phyloP scores from a whole-genome alignment of 2,113 vertebrate species.

The Nibea coibor region DNA sequence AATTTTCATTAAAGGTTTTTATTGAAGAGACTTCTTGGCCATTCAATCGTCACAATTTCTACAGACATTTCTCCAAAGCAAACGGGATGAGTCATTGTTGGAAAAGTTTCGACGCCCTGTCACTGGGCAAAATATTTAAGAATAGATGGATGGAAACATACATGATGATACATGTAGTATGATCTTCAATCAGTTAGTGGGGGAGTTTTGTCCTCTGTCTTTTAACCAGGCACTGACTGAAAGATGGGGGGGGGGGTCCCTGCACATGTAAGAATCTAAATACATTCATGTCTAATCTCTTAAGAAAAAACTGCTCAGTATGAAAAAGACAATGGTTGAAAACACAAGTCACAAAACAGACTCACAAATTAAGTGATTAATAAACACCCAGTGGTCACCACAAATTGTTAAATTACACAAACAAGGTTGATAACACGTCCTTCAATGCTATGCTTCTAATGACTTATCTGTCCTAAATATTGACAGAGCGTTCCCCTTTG shows the following conservation, averaged over 20 bases:
- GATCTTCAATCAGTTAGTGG: constrained; percentile 10
- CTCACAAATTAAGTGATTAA: constrained; percentile 58
- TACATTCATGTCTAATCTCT: constrained; percentile 60
- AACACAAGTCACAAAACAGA: constrained; percentile 41
- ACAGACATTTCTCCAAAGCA: constrained; percentile 44
- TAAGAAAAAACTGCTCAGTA: constrained; percentile 35
- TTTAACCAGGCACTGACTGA: constrained; percentile 52
- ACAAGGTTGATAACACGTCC: constrained; percentile 39
- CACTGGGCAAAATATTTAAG: constrained; percentile 12
- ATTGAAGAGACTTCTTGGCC: constrained; percentile 43
- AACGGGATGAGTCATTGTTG: constrained; percentile 1
- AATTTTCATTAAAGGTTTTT: constrained; percentile 31
- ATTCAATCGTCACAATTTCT: constrained; percentile 30
- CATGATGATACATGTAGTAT: neutral
- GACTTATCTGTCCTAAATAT: constrained; percentile 34
- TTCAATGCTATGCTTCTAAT: constrained; percentile 31
- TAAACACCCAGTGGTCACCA: constrained; percentile 76
- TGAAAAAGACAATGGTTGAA: constrained; percentile 34
- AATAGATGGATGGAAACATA: constrained; percentile 9
- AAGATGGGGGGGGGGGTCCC: constrained; percentile 1
- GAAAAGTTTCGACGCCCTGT: constrained; percentile 4
- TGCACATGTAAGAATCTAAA: constrained; percentile 23
- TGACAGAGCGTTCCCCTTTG: constrained; percentile 39
- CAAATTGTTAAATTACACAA: constrained; percentile 63
- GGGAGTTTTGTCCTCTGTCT: neutral